These are phyloP conservation scores for Boleophthalmus pectinirostris DNA, from an alignment of 2,113 vertebrate genomes.

Conservation along the genomic window DNA sequence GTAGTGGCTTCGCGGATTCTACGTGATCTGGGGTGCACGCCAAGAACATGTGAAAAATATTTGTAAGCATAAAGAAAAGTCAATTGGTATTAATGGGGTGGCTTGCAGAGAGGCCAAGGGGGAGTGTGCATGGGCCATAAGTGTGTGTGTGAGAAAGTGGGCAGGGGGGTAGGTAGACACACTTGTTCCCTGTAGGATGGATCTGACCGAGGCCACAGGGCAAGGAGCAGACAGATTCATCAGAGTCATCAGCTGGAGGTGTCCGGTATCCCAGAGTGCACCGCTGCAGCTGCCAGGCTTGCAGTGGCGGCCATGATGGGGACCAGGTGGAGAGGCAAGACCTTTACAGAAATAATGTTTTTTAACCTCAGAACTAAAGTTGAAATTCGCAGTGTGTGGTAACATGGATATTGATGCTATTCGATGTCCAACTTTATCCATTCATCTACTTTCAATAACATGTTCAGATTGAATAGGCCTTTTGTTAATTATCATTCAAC, in stretches of 20 bases:
- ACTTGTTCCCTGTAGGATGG: constrained; percentile 79
- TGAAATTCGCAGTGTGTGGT: background rate
- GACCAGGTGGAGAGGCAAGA: constrained; percentile 72
- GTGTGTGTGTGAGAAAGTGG: constrained; percentile 46
- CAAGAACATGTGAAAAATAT: constrained; percentile 68
- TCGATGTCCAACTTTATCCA: background rate
- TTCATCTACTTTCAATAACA: too few species aligned
- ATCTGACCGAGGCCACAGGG: constrained; percentile 80
- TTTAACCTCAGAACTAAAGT: background rate
- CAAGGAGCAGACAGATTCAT: constrained; percentile 78
- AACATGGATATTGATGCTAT: background rate
- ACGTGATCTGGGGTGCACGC: constrained; percentile 42
- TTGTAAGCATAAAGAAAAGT: constrained; percentile 64
- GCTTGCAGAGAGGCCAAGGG: constrained; percentile 47
- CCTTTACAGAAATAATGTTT: background rate
- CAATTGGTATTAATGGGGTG: constrained; percentile 72
- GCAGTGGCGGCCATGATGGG: constrained; percentile 68
- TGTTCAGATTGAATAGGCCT: too few species aligned
- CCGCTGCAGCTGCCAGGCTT: constrained; percentile 66
- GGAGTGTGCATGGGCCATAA: constrained; percentile 38
- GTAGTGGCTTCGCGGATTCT: constrained; percentile 62
- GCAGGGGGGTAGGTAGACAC: constrained; percentile 63
- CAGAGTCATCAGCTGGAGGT: constrained; percentile 74
- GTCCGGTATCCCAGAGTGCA: constrained; percentile 75
- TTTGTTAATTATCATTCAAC: too few species aligned